phyloP scores from a whole-genome alignment of 2,797 vertebrate genomes.

The Notoglanidium macrostoma region DNA sequence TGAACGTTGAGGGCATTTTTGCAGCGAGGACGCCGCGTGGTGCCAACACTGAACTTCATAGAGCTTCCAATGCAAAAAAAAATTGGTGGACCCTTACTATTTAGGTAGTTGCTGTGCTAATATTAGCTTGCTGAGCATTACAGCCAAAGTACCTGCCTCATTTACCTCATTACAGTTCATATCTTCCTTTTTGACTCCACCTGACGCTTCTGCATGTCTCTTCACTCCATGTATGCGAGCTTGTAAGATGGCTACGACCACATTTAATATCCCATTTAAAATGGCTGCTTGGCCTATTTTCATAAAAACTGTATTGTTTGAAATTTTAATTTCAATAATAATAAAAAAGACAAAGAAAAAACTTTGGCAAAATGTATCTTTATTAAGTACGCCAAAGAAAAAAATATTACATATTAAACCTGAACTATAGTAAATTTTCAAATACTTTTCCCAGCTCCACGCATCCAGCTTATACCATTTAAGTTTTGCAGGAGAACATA shows the following conservation, averaged over 20 bases:
- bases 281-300: not conserved
- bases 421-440: not conserved
- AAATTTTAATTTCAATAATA: too few relatives aligned
- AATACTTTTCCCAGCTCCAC: not conserved
- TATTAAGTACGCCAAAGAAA: not conserved
- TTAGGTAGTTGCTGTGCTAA: not conserved
- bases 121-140: not conserved
- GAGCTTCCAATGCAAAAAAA: too few relatives aligned
- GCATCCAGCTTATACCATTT: not conserved
- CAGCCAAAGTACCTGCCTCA: not conserved
- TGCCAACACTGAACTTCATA: too few relatives aligned
- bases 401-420: not conserved
- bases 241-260: not conserved
- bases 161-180: not conserved
- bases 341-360: not conserved
- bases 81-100: too few relatives aligned
- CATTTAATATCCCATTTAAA: not conserved
- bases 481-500: slow-evolving; percentile 24
- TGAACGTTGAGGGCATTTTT: too few relatives aligned
- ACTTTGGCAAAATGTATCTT: not conserved
- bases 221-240: not conserved
- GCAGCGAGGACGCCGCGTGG: too few relatives aligned
- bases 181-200: not conserved
- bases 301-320: not conserved
- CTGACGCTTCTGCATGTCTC: not conserved